Evolutionary conservation across 1,140 invertebrate species (phyloP), one percentile per base, ranked within the genome.

Genomic region (Tetraneura akinire): DNA sequence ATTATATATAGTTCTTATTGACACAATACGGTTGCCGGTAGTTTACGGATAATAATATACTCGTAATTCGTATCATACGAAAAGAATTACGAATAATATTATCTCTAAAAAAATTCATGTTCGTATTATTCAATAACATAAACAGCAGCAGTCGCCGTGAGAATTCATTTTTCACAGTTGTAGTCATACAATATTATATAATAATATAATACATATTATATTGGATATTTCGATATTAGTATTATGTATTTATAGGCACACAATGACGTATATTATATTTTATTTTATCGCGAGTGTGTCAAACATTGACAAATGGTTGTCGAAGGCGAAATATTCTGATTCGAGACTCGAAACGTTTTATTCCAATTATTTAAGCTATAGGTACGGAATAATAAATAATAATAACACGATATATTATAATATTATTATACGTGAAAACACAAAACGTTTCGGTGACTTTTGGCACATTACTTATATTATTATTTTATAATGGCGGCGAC

Each of bases 291-390:
- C 64, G 32, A n/a, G n/a, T 42, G 26, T 37, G 73, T 76, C 73
- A 76, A 76, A 76, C 51, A 60, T 57, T 76, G 53, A 76, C 73
- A 76, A 76, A 76, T 76, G 32, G 73, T 76, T 76, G 57, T 76
- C 18, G 53, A 76, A 57, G n/a, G 57, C 32, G 42, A 55, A 5
- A 26, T n/a, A 42, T 37, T 47, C 26, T 29, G 29, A 73, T 26
- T 29, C 51, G 70, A 4, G 29, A 73, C 49, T 29, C 51, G 70
- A 4, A 32, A 23, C 23, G 66, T 29, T 62, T 62, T 62, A 62
- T 62, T 11, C 13, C n/a, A n/a, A n/a, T n/a, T n/a, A n/a, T n/a
- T n/a, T n/a, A n/a, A n/a, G n/a, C n/a, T n/a, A n/a, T n/a, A n/a
- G n/a, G n/a, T n/a, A n/a, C n/a, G n/a, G n/a, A n/a, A n/a, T n/a